Conservation (phyloP, 2,888 invertebrate genomes). For the Drosophila seclusa region DNA sequence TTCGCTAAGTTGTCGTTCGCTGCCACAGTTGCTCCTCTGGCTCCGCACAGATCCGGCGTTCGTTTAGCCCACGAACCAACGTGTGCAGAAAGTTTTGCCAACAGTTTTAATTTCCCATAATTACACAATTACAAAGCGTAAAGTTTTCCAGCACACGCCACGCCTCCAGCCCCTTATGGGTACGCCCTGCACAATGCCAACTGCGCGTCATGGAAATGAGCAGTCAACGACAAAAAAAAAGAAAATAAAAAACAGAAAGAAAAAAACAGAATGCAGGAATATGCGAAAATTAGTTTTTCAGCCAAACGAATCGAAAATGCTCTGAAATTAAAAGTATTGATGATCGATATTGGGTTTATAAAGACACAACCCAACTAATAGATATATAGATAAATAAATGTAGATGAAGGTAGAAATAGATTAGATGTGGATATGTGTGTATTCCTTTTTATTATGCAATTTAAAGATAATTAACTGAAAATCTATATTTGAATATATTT, state of each 20-base stretch:
- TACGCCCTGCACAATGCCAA: conserved; percentile 73
- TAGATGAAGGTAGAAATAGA: background rate
- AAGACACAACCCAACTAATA: background rate
- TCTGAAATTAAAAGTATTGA: conserved; percentile 7
- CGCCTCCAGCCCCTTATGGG: conserved; percentile 56
- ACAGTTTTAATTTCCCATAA: conserved; percentile 82
- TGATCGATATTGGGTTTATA: background rate
- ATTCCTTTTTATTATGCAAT: background rate
- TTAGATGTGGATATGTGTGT: background rate
- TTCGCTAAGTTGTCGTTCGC: background rate
- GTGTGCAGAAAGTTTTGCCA: conserved; percentile 80
- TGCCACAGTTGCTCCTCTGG: background rate
- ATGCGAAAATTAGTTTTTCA: conserved; percentile 37
- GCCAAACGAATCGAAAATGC: conserved; percentile 48
- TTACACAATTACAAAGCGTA: conserved; percentile 82
- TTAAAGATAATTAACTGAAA: background rate
- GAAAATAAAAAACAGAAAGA: background rate
- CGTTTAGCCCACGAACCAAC: conserved; percentile 54
- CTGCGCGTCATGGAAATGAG: conserved; percentile 81
- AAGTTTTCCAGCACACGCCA: conserved; percentile 78
- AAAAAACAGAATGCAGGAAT: conserved; percentile 38
- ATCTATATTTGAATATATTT: background rate
- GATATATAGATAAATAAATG: background rate
- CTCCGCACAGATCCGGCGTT: conserved; percentile 16
- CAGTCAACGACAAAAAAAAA: conserved; percentile 63